A percentile compares a stretch with the other conserved stretches of the same genome.
These are phyloP conservation scores for Agrenia bidenticulata DNA, from an alignment of 2,888 invertebrate species.

Conservation along the genomic window DNA sequence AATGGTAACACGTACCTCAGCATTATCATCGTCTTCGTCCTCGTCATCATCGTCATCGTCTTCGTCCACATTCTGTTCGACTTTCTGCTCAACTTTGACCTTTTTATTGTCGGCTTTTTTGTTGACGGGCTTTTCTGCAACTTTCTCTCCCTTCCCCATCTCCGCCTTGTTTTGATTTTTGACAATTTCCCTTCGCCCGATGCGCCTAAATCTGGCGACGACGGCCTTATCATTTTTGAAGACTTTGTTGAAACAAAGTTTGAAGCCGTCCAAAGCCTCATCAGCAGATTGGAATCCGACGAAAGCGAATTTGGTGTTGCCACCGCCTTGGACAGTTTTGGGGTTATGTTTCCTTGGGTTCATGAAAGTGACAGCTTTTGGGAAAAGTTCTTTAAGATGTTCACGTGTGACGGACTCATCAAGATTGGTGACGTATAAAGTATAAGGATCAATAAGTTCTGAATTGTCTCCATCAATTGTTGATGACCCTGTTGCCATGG, in stretches of 20 bases:
- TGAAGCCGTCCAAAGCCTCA: conserved; percentile 47
- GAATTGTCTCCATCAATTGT: conserved; percentile 10
- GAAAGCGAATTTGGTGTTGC: conserved; percentile 44
- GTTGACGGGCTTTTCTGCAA: conserved; percentile 29
- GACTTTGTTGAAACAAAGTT: conserved; percentile 32
- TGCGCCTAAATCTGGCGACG: conserved; percentile 46
- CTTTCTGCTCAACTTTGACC: conserved; percentile 25
- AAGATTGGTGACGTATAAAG: conserved; percentile 47
- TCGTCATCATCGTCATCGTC: conserved; percentile 33
- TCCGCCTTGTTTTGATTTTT: conserved; percentile 11
- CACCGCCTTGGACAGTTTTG: conserved; percentile 30
- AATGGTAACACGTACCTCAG: conserved; percentile 11
- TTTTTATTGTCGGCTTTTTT: background rate
- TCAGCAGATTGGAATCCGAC: conserved; percentile 40
- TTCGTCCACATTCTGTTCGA: conserved; percentile 41
- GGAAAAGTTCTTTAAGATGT: conserved; percentile 32
- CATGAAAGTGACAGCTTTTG: conserved; percentile 30
- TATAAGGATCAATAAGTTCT: conserved; percentile 46
- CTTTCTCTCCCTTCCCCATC: conserved; percentile 1
- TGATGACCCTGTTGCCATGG: background rate
- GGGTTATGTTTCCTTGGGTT: conserved; percentile 49
- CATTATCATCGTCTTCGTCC: conserved; percentile 30
- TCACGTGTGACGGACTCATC: conserved; percentile 31
- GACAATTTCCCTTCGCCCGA: conserved; percentile 26
- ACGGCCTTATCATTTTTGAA: conserved; percentile 40